Evolutionary conservation across 92 coral and sea anemone species (phyloP), one percentile per base, ranked within the genome.

Genomic region (Porites divaricata): DNA sequence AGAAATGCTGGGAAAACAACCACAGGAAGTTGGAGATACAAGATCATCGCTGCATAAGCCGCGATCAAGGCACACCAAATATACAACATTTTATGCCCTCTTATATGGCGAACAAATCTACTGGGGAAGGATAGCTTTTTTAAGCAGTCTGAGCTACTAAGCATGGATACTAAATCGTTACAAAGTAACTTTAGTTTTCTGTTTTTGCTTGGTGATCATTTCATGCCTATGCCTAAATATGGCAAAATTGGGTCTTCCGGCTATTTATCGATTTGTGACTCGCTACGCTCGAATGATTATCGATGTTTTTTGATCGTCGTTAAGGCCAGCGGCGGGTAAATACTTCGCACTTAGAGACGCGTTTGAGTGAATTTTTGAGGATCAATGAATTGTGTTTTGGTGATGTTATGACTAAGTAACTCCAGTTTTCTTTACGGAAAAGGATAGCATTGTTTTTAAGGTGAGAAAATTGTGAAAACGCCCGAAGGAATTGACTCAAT

Each of bases 11-110:
- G 90, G 26, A 90, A 91, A 41, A 85, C 74, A 51, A 92, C 25
- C 93, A 92, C 65, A 1, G 99, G 89, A 28, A 96, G 88, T 22
- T 77, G 80, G 22, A 87, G 83, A 83, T 90, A 89, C 24, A 85
- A 78, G 6, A 82, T 59, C 22, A 53, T 15, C 2, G 66, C 49
- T 28, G 76, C 75, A 23, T 67, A 23, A n/a, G 45, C 28, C 6
- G 67, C 76, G 51, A 64, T 56, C 22, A 84, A 77, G 14, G 81
- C 75, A 62, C 66, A 78, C 92, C 92, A 89, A 57, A 21, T 77
- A 67, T 90, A 85, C 58, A 65, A 57, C 86, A 79, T 81, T 75
- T 86, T 92, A 77, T 87, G 83, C 50, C 68, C 68, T 72, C 91
- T 89, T 4, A 85, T 11, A 57, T 85, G 90, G 50, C 75, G 88